These are phyloP conservation scores for Caenorhabditis brenneri DNA, from an alignment of 1,140 invertebrate genomes.

Conservation along the genomic window DNA sequence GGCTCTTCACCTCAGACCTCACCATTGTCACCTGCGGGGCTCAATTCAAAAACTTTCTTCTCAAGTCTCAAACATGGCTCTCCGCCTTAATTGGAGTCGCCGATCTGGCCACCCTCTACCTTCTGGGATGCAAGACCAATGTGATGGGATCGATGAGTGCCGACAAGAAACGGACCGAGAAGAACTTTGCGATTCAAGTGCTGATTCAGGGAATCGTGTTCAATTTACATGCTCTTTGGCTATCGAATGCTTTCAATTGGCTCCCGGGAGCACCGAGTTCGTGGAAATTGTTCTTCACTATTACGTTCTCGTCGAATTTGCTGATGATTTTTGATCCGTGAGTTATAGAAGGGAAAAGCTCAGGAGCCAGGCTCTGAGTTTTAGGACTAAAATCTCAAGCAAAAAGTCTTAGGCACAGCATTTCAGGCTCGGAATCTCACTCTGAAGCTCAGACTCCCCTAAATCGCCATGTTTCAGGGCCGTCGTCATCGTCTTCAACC, in stretches of 20 bases:
- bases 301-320: neutral
- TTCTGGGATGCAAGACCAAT: neutral
- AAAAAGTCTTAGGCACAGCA: too few species aligned
- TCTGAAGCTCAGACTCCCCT: too few species aligned
- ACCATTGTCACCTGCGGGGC: neutral
- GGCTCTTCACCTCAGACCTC: neutral
- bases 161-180: neutral
- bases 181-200: neutral
- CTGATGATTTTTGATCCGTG: slow-evolving; percentile 3
- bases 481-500: neutral
- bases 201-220: neutral
- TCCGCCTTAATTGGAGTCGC: neutral
- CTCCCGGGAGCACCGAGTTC: neutral
- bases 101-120: neutral
- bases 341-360: neutral
- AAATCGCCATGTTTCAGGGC: neutral
- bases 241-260: neutral
- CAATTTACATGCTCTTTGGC: neutral
- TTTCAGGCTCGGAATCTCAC: too few species aligned
- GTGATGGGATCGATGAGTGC: neutral
- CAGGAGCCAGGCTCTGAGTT: too few species aligned
- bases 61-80: neutral
- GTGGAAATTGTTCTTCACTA: neutral
- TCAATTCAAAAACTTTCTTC: neutral
- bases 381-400: too few species aligned